phyloP scores from a whole-genome alignment of 2,888 invertebrate genomes.

The Galeopsomyia nigrocyanea region DNA sequence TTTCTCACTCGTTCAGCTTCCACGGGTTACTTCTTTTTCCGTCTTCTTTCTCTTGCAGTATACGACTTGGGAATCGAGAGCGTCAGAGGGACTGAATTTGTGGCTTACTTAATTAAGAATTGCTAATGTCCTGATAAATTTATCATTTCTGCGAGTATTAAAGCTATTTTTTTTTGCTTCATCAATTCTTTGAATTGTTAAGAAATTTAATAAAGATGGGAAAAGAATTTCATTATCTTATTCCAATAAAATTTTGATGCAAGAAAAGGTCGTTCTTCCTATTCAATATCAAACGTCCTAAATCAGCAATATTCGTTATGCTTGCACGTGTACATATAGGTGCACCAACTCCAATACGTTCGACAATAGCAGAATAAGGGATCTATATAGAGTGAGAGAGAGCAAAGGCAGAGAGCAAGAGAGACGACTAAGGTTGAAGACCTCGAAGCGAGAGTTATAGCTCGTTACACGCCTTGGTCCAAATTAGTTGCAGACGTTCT shows the following conservation, averaged over 20 bases:
- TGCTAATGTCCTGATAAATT: slow-evolving; percentile 1
- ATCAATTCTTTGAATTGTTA: no score
- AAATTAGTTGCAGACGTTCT: slow-evolving; percentile 65
- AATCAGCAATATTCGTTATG: neutral
- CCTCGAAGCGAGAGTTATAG: slow-evolving; percentile 32
- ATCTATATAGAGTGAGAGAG: neutral
- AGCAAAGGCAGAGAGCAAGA: neutral
- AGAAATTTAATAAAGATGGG: no score
- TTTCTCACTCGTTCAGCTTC: neutral
- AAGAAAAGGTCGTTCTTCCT: no score
- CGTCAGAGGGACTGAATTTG: slow-evolving; percentile 38
- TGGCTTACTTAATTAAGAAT: slow-evolving; percentile 33
- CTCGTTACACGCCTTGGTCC: slow-evolving; percentile 30
- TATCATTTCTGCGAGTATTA: no score
- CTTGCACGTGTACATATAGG: neutral
- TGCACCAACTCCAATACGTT: neutral
- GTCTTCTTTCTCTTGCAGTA: neutral
- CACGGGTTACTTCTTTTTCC: slow-evolving; percentile 5
- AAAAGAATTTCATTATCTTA: no score
- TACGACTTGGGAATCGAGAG: slow-evolving; percentile 36
- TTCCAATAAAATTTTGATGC: no score
- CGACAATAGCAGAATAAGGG: neutral
- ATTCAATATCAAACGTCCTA: no score
- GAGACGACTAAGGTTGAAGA: neutral
- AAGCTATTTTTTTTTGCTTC: no score